phyloP scores from a whole-genome alignment of 2,797 vertebrate genomes.

The Coendou prehensilis region DNA sequence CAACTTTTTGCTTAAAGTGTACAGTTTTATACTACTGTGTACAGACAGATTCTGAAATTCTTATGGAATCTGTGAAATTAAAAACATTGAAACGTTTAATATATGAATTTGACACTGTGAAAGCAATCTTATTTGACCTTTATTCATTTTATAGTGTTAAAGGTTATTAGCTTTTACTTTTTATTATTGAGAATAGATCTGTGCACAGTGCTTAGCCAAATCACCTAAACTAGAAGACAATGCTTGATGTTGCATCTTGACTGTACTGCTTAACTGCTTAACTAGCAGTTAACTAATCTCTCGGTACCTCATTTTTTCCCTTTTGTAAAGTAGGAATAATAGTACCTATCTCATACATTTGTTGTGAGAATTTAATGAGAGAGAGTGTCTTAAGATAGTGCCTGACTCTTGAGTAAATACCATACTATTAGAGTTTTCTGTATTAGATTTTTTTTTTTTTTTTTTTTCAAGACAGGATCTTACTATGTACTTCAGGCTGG shows the following conservation, averaged over 20 bases:
- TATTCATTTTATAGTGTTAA: conserved; percentile 17
- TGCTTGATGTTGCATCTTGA: neutral
- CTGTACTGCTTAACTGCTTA: neutral
- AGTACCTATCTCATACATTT: neutral
- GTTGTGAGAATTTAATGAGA: conserved; percentile 40
- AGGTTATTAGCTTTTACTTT: neutral
- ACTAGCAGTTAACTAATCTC: neutral
- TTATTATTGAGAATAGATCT: neutral
- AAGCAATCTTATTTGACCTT: neutral
- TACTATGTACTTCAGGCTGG: neutral
- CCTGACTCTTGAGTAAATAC: neutral
- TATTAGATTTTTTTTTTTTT: neutral
- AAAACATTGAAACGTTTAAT: conserved; percentile 8
- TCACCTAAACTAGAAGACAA: neutral
- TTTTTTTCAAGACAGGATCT: neutral
- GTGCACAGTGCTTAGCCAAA: neutral
- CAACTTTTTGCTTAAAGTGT: neutral
- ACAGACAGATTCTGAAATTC: neutral
- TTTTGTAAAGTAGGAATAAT: neutral
- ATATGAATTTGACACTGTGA: neutral
- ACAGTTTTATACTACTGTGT: neutral
- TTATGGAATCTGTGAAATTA: conserved; percentile 24
- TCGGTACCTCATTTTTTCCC: neutral
- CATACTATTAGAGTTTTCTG: neutral
- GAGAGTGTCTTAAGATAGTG: neutral